A percentile compares a stretch with the other conserved stretches of the same genome.
phyloP scores from a whole-genome alignment of 2,113 vertebrate species.

The Eulemur rufifrons region DNA sequence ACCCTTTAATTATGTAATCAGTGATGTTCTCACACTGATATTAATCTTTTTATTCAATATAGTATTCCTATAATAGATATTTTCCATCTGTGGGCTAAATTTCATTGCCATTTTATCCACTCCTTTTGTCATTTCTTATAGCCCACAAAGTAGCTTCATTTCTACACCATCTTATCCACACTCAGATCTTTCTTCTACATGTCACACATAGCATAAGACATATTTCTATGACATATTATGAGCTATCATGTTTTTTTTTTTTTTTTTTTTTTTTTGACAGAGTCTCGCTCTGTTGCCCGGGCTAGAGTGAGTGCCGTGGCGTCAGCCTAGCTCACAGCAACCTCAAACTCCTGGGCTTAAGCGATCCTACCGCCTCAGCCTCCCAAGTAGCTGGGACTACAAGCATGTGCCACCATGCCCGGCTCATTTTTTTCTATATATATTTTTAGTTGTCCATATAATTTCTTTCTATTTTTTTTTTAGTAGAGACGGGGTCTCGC shows the following conservation, averaged over 20 bases:
- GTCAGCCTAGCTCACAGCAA: too few species aligned
- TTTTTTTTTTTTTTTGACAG: too few species aligned
- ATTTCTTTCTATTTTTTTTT: too few species aligned
- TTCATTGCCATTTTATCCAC: neutral
- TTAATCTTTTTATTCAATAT: neutral
- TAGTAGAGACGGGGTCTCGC: too few species aligned
- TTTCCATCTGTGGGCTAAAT: neutral
- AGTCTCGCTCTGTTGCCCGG: too few species aligned
- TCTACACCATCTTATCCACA: neutral
- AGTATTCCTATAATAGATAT: neutral
- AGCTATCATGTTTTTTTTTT: neutral
- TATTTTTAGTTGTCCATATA: too few species aligned
- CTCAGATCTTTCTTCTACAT: neutral
- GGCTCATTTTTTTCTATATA: too few species aligned
- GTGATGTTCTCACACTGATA: neutral
- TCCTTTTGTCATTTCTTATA: neutral
- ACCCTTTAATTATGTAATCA: neutral
- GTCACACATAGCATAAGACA: neutral
- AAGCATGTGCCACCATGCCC: too few species aligned
- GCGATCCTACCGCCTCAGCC: too few species aligned
- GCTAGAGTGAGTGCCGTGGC: too few species aligned
- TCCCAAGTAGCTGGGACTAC: too few species aligned
- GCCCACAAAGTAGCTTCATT: neutral
- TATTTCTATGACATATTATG: neutral
- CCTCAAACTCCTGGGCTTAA: too few species aligned